Evolutionary conservation across 1,140 invertebrate genomes (phyloP).

Genomic region (Eriosoma lanigerum): DNA sequence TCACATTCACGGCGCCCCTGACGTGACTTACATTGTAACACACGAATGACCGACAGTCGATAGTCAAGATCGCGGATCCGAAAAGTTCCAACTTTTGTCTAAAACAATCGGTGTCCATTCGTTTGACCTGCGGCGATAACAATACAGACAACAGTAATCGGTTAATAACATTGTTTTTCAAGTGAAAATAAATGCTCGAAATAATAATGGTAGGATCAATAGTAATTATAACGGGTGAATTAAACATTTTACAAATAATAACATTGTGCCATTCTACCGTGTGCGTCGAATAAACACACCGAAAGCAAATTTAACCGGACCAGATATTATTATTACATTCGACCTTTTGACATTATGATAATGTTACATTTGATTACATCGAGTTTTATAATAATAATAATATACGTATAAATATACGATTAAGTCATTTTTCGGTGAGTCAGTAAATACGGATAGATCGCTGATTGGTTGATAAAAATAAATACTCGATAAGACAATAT

Average conservation of each 20-base stretch:
- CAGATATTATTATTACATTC: background rate
- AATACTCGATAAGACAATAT: slow-evolving; percentile 6
- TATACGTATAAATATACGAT: background rate
- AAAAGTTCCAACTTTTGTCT: slow-evolving; percentile 54
- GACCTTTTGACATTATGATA: slow-evolving; percentile 24
- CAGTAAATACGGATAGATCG: background rate
- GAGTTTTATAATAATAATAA: background rate
- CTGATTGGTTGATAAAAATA: background rate
- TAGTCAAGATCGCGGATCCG: slow-evolving; percentile 60
- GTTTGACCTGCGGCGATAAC: slow-evolving; percentile 15
- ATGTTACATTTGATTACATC: background rate
- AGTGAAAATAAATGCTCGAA: no score
- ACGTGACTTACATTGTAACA: slow-evolving; percentile 74
- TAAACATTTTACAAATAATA: no score
- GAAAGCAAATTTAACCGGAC: background rate
- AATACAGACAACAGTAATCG: no score
- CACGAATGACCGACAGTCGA: slow-evolving; percentile 75
- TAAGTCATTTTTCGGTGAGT: slow-evolving; percentile 17
- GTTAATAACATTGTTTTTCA: no score
- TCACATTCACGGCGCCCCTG: slow-evolving; percentile 72
- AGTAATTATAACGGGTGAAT: background rate
- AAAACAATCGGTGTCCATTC: slow-evolving; percentile 57
- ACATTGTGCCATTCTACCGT: background rate
- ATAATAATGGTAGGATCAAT: background rate
- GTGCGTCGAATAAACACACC: background rate